Conservation (phyloP, 2,888 invertebrate genomes). For the Hirtodrosophila duncani region DNA sequence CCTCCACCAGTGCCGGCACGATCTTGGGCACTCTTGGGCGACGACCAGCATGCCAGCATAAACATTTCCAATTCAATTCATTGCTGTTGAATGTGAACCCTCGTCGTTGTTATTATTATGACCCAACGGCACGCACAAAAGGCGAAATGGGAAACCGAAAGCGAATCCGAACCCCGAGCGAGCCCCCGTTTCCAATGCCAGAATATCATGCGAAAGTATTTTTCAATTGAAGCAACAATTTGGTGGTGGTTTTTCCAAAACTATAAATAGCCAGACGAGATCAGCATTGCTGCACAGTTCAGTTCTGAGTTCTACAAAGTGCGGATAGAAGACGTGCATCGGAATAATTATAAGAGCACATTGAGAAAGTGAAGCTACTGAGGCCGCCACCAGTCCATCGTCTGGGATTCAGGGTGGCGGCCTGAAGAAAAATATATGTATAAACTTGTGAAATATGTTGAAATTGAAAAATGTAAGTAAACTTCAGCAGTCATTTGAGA, state of each 20-base stretch:
- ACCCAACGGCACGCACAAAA: conserved; percentile 48
- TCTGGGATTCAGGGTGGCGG: conserved; percentile 51
- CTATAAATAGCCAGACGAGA: conserved; percentile 50
- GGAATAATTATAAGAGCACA: no score
- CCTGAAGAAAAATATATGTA: no score
- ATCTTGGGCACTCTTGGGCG: conserved; percentile 36
- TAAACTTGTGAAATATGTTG: no score
- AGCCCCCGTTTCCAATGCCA: conserved; percentile 56
- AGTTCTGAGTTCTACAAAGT: conserved; percentile 27
- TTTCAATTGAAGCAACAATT: conserved; percentile 34
- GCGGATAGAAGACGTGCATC: conserved; percentile 16
- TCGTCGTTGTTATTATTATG: conserved; percentile 43
- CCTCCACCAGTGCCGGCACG: conserved; percentile 24
- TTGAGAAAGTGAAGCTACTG: conserved; percentile 2
- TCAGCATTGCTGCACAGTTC: conserved; percentile 49
- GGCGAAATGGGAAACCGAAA: neutral
- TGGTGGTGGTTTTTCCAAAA: conserved; percentile 52
- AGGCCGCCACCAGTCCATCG: conserved; percentile 58
- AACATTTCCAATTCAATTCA: conserved; percentile 51
- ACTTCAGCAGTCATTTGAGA: no score
- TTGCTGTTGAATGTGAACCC: conserved; percentile 50
- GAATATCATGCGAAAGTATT: conserved; percentile 63
- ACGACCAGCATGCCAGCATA: conserved; percentile 52
- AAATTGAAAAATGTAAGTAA: no score
- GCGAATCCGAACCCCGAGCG: conserved; percentile 28